Evolutionary conservation across 2,888 invertebrate genomes (phyloP).

Genomic region (Patella ulyssiponensis): DNA sequence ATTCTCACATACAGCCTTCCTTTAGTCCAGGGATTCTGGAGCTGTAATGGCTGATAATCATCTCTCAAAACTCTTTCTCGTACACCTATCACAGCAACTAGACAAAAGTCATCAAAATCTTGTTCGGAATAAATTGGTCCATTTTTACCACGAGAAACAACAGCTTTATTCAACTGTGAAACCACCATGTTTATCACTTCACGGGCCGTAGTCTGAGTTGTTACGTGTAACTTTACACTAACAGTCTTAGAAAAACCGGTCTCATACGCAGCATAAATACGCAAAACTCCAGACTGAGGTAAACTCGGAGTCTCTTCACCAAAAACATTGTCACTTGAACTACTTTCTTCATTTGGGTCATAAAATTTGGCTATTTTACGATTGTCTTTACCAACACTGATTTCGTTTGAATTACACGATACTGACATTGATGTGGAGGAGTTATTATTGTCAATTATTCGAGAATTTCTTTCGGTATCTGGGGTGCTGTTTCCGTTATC

Average conservation of each 20-base stretch:
- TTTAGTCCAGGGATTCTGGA: slow-evolving; percentile 96
- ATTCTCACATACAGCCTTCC: slow-evolving; percentile 93
- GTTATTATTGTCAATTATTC: slow-evolving; percentile 51
- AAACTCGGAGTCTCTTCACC: slow-evolving; percentile 16
- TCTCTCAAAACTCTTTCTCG: slow-evolving; percentile 93
- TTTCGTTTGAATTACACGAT: slow-evolving; percentile 56
- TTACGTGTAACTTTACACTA: slow-evolving; percentile 93
- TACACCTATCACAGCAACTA: slow-evolving; percentile 96
- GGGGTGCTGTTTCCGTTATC: slow-evolving; percentile 22
- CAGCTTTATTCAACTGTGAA: slow-evolving; percentile 84
- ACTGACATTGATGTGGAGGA: slow-evolving; percentile 37
- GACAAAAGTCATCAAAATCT: slow-evolving; percentile 88
- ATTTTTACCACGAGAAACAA: slow-evolving; percentile 75
- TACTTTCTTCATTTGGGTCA: slow-evolving; percentile 61
- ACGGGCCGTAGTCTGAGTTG: slow-evolving; percentile 90
- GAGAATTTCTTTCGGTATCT: slow-evolving; percentile 30
- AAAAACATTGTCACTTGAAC: slow-evolving; percentile 30
- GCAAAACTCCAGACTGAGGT: slow-evolving; percentile 73
- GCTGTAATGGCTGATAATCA: slow-evolving; percentile 91
- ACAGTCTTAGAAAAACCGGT: slow-evolving; percentile 94
- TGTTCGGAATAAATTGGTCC: slow-evolving; percentile 84
- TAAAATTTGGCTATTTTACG: slow-evolving; percentile 65
- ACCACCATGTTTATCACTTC: slow-evolving; percentile 97
- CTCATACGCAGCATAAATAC: slow-evolving; percentile 96
- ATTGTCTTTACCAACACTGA: slow-evolving; percentile 63